Conservation (phyloP, 2,113 vertebrate genomes). For the Chaetops frenatus region DNA sequence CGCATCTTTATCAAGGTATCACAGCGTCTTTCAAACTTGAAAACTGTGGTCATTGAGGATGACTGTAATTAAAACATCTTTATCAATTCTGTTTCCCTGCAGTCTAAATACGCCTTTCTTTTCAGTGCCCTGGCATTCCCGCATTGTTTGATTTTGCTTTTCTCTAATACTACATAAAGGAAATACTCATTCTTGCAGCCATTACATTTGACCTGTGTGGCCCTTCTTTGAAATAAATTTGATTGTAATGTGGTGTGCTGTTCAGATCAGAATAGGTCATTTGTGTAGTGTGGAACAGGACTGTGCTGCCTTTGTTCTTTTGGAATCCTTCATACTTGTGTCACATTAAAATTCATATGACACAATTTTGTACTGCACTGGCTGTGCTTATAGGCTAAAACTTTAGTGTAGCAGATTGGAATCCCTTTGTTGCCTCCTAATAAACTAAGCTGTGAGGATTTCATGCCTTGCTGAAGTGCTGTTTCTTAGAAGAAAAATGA, state of each 20-base stretch:
- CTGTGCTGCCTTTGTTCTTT: constrained; percentile 18
- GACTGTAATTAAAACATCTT: not conserved
- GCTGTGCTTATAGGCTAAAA: constrained; percentile 10
- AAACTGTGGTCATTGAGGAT: not conserved
- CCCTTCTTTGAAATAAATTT: constrained; percentile 45
- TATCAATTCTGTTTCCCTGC: not conserved
- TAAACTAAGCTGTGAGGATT: constrained; percentile 3
- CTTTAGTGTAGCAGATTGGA: constrained; percentile 7
- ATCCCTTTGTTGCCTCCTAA: constrained; percentile 40
- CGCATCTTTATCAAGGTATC: not conserved
- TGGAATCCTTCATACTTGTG: constrained; percentile 15
- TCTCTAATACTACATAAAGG: not conserved
- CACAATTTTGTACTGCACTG: constrained; percentile 8
- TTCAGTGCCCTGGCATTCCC: not conserved
- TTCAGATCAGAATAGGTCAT: constrained; percentile 30
- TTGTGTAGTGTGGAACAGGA: not conserved
- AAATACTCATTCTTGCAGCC: constrained; percentile 15
- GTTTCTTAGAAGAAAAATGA: not conserved
- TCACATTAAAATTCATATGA: constrained; percentile 57
- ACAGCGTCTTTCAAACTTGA: not conserved
- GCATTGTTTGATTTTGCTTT: not conserved
- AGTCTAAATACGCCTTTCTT: not conserved
- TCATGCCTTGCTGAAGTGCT: constrained; percentile 4
- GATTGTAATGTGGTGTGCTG: constrained; percentile 26
- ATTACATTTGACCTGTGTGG: constrained; percentile 4